Evolutionary conservation across 2,888 invertebrate genomes (phyloP), one percentile per base, ranked within the genome.

Genomic region (Fragum sueziense): DNA sequence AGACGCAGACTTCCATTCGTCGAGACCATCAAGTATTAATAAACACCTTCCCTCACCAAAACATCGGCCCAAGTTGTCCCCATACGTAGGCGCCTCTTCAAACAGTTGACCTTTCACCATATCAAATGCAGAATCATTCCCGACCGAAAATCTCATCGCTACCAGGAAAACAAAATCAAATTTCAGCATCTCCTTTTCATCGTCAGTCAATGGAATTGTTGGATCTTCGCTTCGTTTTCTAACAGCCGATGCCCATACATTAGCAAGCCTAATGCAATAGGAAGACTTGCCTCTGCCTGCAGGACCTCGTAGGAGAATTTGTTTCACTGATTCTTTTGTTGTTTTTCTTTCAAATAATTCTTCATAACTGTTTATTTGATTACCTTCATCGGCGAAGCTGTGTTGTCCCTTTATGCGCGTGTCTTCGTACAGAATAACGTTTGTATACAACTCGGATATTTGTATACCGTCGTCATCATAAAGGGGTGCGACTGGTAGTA

Each of bases 281-380:
- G 74, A 57, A 29, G 74, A 69, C 22, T 74, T 74, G 25, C 74
- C 74, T n/a, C 69, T 25, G 4, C 74, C 74, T 20, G 74, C 68
- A 17, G 74, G 54, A n/a, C 69, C 74, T n/a, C 41, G 41, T n/a
- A 74, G 29, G 14, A 70, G 25, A 57, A 70, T 54, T 22, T 33
- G 34, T 25, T 31, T 54, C 34, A 34, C 34, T 6, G 22, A n/a
- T 70, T 70, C 70, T 25, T 25, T 33, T 2, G 69, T 52, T 9
- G 27, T 52, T 29, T 70, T 33, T 22, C 54, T n/a, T 1, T 57
- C 11, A 14, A 70, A 57, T 7, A 70, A 52, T 4, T 70, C 57
- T 6, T 33, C 17, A 52, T 70, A 70, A 7, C 22, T 14, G n/a
- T 9, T 57, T 11, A 70, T 34, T 7, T 52, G 6, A 31, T 52